Conservation (phyloP, 2,888 invertebrate genomes). For the Leptinotarsa peninsularis region DNA sequence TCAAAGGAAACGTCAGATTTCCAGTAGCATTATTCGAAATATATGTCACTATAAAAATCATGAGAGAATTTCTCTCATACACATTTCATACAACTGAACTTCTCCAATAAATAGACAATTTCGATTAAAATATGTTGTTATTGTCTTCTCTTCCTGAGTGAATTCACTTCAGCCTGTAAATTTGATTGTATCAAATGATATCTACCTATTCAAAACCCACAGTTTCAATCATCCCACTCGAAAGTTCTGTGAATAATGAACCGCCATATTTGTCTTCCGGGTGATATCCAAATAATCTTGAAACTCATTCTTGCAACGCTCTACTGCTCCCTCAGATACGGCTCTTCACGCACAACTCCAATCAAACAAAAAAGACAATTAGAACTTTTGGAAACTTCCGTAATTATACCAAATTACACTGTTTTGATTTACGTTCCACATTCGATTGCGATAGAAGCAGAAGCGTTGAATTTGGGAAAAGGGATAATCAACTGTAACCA, state of each 20-base stretch:
- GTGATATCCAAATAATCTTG: slow-evolving; percentile 25
- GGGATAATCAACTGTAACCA: no score
- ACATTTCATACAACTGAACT: no score
- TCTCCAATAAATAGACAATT: no score
- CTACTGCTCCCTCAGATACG: slow-evolving; percentile 24
- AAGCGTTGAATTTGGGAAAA: neutral
- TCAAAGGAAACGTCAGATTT: no score
- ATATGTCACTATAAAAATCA: no score
- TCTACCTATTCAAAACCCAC: no score
- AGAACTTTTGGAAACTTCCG: slow-evolving; percentile 42
- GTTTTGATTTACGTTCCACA: slow-evolving; percentile 45
- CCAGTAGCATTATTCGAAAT: no score
- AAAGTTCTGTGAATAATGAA: slow-evolving; percentile 3
- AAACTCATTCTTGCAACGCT: slow-evolving; percentile 31
- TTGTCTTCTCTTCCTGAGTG: no score
- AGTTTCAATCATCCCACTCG: neutral
- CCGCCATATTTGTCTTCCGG: slow-evolving; percentile 10
- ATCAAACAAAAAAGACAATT: slow-evolving; percentile 45
- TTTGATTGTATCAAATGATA: no score
- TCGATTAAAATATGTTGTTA: no score
- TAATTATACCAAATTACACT: slow-evolving; percentile 44
- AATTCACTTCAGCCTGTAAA: no score
- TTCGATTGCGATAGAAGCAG: slow-evolving; percentile 21
- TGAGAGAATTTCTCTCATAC: no score
- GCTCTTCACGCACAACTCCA: slow-evolving; percentile 40